Evolutionary conservation across 2,113 vertebrate genomes (phyloP).

Genomic region (Balaeniceps rex): DNA sequence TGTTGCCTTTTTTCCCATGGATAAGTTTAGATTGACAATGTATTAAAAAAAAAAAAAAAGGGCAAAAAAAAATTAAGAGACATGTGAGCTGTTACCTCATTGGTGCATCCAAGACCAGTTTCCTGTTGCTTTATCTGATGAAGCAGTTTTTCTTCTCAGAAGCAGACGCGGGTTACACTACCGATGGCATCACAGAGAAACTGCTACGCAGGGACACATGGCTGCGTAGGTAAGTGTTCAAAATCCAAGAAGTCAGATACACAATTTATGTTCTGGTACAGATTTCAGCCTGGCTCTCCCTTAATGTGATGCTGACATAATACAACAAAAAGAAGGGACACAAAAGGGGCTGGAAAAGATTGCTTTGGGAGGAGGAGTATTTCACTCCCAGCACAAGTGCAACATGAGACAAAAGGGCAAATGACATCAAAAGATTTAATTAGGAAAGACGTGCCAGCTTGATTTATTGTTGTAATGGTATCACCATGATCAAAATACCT

Average conservation of each 20-base stretch:
- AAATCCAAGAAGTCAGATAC: not conserved
- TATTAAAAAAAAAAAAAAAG: not conserved
- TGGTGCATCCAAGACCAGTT: constrained; percentile 3
- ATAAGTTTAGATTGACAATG: not conserved
- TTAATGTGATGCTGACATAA: not conserved
- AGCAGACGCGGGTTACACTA: not conserved
- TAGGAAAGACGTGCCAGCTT: not conserved
- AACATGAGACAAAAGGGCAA: not conserved
- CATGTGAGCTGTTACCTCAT: constrained; percentile 30
- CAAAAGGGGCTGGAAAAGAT: not conserved
- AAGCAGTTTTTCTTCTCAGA: constrained; percentile 40
- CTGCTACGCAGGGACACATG: not conserved
- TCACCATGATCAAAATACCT: not conserved
- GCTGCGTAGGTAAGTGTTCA: constrained; percentile 53
- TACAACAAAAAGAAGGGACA: not conserved
- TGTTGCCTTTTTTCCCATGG: not conserved
- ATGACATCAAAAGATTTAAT: not conserved
- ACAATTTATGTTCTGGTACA: not conserved
- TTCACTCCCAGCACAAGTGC: not conserved
- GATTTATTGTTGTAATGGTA: not conserved
- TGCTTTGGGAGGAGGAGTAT: not conserved
- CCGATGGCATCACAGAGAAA: not conserved
- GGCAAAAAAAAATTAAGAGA: not conserved
- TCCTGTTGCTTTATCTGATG: constrained; percentile 59
- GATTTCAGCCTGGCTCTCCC: not conserved